Base-by-base conservation (phyloP, 2,113 vertebrate genomes). In the Hypomesus transpacificus region DNA sequence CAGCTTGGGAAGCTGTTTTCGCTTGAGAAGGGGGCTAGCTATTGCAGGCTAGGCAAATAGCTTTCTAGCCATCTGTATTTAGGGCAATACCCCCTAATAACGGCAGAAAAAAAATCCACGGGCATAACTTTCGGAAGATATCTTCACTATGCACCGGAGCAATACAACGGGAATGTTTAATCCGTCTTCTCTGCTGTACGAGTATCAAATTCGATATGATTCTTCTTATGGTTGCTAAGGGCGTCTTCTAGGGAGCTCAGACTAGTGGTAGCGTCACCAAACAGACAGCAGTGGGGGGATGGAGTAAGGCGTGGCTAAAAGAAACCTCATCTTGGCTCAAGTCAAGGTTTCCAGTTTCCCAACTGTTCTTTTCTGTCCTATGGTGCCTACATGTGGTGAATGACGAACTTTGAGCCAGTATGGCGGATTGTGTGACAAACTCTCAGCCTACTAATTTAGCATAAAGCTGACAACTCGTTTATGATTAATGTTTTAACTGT, bases 191-290 rank as follows among this genome's bases (percentile, higher is more conserved):
- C 75, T 1, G 69, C 3, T 18, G 79, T 1, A 4, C 6, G 66
- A 66, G 74, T 80, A 26, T 85, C 84, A 84, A 86, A 81, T 85
- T 83, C 77, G 75, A 63, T 75, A 78, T 65, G 69, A 71, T 80
- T 79, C 60, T 46, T 64, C 80, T 78, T 70, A 71, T 88, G 86
- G 90, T 92, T 92, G 90, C 92, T 92, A 92, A 89, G 91, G 86
- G 89, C 87, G 86, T 90, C 90, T 89, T 85, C 86, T 46, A 46
- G 39, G 39, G 39, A 14, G 73, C 21, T 74, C 71, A 71, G 65
- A 62, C 26, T 20, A 69, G 80, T 22, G 34, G 51, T 20, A 64
- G 62, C 75, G 81, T 82, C 88, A 83, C 80, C 83, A 66, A 53
- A 64, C 50, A 34, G 73, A 80, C 73, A 51, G 21, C 52, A 70